A percentile compares a stretch with the other conserved stretches of the same genome.
phyloP scores from a whole-genome alignment of 1,140 invertebrate species.

The Tetraneura akinire region DNA sequence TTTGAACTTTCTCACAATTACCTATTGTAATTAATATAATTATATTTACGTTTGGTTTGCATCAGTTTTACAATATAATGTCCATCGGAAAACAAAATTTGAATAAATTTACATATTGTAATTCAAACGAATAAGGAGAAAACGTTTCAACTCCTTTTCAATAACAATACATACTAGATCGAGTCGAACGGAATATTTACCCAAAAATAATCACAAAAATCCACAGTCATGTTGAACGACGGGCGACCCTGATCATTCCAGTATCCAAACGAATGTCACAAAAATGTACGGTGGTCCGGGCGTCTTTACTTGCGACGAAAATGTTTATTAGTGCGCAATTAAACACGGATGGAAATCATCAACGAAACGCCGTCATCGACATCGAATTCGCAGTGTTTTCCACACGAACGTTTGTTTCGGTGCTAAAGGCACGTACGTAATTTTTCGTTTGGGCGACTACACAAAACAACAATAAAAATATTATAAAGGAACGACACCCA shows the following conservation, averaged over 20 bases:
- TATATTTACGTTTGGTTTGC: too few relatives aligned
- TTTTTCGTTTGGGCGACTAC: not conserved
- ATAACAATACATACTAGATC: too few relatives aligned
- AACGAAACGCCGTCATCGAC: not conserved
- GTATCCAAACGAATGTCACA: not conserved
- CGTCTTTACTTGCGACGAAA: not conserved
- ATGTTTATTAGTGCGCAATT: too few relatives aligned
- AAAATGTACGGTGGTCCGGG: not conserved
- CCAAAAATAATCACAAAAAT: constrained; percentile 82
- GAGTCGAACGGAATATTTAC: constrained; percentile 61
- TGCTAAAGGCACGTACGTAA: not conserved
- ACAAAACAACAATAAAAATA: not conserved
- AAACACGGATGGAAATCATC: too few relatives aligned
- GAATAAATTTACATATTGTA: too few relatives aligned
- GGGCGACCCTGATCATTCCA: constrained; percentile 25
- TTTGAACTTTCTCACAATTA: too few relatives aligned
- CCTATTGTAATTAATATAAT: too few relatives aligned
- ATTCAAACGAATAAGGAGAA: too few relatives aligned
- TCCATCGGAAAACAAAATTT: too few relatives aligned
- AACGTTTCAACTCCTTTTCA: too few relatives aligned
- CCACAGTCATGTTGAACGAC: constrained; percentile 68
- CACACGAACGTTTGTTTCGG: not conserved
- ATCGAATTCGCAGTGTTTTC: not conserved
- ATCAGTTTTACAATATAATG: too few relatives aligned
- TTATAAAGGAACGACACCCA: not conserved